Evolutionary conservation across 2,888 invertebrate genomes (phyloP).

Genomic region (Cordylochernes scorpioides): DNA sequence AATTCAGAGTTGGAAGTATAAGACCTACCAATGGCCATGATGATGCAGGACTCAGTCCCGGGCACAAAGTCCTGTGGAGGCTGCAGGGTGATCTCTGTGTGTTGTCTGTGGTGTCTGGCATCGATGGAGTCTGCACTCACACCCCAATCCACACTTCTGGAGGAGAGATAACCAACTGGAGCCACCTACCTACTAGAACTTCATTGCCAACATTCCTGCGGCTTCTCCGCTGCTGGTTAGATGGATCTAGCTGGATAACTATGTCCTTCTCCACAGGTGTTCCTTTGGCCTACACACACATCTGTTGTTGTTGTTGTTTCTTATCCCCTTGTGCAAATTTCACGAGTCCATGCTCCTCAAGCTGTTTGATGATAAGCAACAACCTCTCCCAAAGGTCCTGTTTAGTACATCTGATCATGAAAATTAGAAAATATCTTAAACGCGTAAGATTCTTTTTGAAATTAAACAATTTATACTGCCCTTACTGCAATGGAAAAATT

Average conservation of each 20-base stretch:
- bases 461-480: too few species aligned
- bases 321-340: too few species aligned
- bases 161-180: neutral
- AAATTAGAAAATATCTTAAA: too few species aligned
- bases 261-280: slow-evolving; percentile 7
- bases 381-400: too few species aligned
- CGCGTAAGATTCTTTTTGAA: too few species aligned
- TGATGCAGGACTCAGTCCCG: slow-evolving; percentile 10
- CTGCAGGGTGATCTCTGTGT: slow-evolving; percentile 7
- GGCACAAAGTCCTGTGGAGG: slow-evolving; percentile 11
- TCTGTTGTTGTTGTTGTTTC: too few species aligned
- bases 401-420: too few species aligned
- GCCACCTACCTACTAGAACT: slow-evolving; percentile 3
- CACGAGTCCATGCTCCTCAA: too few species aligned
- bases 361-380: too few species aligned
- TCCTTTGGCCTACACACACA: slow-evolving; percentile 9
- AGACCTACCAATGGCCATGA: slow-evolving; percentile 10
- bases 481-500: too few species aligned
- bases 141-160: too few species aligned
- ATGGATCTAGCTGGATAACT: slow-evolving; percentile 13
- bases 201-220: slow-evolving; percentile 7
- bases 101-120: slow-evolving; percentile 8
- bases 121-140: slow-evolving; percentile 12
- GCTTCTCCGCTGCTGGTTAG: slow-evolving; percentile 11
- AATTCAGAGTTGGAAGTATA: neutral